Conservation (phyloP, 2,797 vertebrate species). For the Taeniopygia guttata region DNA sequence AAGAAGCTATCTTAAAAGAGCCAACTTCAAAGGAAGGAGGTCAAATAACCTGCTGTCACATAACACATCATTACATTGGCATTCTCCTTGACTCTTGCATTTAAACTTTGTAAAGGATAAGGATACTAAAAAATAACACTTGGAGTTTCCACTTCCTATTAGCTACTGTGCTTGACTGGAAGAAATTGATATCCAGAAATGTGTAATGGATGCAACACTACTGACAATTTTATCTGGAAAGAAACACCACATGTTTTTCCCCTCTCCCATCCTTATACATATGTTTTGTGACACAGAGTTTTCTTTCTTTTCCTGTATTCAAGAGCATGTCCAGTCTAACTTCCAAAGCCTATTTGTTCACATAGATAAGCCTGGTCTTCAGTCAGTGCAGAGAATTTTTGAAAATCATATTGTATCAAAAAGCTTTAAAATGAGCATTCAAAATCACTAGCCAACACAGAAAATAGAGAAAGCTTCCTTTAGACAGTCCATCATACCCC, state of each 20-base stretch:
- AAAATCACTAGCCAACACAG: background rate
- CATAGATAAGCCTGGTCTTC: background rate
- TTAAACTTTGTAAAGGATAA: slow-evolving; percentile 23
- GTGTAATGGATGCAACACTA: background rate
- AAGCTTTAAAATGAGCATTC: background rate
- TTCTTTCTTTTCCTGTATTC: background rate
- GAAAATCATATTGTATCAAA: background rate
- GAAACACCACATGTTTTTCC: background rate
- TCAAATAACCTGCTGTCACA: slow-evolving; percentile 12
- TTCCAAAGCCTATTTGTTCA: background rate
- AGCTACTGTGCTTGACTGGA: slow-evolving; percentile 11
- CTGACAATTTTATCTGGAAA: background rate
- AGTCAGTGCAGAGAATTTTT: background rate
- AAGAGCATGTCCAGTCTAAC: background rate
- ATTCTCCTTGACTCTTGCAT: slow-evolving; percentile 23
- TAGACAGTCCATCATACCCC: background rate
- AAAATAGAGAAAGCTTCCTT: background rate
- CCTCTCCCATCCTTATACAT: background rate
- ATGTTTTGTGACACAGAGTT: background rate
- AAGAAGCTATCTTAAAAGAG: slow-evolving; percentile 35
- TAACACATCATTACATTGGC: background rate
- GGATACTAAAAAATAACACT: slow-evolving; percentile 5
- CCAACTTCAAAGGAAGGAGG: slow-evolving; percentile 39
- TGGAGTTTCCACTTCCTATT: slow-evolving; percentile 26
- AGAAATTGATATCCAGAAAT: background rate